Percentiles rank a stretch among this genome's conserved stretches.
phyloP scores from a whole-genome alignment of 2,113 vertebrate genomes.

The Dicrurus megarhynchus region DNA sequence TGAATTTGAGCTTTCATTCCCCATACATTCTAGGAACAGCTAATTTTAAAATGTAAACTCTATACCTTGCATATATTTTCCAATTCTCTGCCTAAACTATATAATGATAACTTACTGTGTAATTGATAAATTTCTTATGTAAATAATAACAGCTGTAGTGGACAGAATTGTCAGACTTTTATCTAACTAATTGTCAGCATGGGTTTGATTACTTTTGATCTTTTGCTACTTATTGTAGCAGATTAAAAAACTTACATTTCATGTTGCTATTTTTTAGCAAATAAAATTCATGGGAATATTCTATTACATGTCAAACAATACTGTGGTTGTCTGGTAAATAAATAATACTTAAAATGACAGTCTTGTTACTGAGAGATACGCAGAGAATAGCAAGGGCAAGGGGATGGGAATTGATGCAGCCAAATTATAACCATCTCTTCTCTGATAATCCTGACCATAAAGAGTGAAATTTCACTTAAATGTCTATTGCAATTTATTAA shows the following conservation, averaged over 20 bases:
- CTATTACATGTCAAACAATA: neutral
- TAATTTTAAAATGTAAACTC: neutral
- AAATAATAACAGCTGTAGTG: neutral
- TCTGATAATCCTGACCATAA: neutral
- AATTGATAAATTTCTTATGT: slow-evolving; percentile 10
- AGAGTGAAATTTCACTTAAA: neutral
- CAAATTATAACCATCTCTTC: neutral
- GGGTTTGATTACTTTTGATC: neutral
- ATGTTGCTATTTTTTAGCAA: slow-evolving; percentile 15
- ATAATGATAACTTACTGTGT: neutral
- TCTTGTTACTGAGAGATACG: slow-evolving; percentile 3
- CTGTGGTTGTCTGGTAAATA: neutral
- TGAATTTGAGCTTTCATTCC: neutral
- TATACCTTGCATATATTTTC: neutral
- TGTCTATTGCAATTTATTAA: neutral
- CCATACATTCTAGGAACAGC: neutral
- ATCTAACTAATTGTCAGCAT: neutral
- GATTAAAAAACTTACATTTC: neutral
- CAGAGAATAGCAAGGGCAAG: neutral
- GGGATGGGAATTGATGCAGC: neutral
- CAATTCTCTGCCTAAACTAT: neutral
- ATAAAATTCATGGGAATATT: slow-evolving; percentile 5
- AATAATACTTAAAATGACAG: slow-evolving; percentile 26
- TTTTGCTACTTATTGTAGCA: neutral
- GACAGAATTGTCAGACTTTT: slow-evolving; percentile 2